Percentiles rank a stretch among this genome's conserved stretches.
phyloP scores from a whole-genome alignment of 2,888 invertebrate species.

The Rhaphigaster nebulosa region DNA sequence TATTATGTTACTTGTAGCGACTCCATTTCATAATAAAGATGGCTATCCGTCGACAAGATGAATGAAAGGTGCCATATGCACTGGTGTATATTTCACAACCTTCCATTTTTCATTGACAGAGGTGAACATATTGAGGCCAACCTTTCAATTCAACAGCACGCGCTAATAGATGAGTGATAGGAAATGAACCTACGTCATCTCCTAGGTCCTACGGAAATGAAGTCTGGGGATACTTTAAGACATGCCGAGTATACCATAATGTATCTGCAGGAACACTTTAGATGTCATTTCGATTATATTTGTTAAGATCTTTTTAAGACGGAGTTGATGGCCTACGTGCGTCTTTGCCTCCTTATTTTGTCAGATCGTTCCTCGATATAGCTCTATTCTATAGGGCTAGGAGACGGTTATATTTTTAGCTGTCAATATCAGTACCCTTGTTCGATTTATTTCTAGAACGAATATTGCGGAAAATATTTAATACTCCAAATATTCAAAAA shows the following conservation, averaged over 20 bases:
- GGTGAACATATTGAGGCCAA: neutral
- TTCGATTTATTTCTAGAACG: neutral
- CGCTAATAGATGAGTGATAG: neutral
- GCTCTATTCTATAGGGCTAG: neutral
- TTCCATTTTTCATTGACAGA: neutral
- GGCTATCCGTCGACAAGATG: neutral
- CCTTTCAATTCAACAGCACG: neutral
- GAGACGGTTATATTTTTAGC: neutral
- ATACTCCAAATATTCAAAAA: neutral
- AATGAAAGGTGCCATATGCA: neutral
- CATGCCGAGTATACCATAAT: neutral
- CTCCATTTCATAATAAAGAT: neutral
- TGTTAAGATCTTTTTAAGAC: neutral
- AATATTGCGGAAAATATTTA: neutral
- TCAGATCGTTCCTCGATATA: neutral
- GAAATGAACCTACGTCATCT: neutral
- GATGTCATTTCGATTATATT: neutral
- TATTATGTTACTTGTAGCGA: neutral
- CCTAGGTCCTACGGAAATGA: neutral
- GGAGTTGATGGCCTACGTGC: neutral
- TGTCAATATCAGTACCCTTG: neutral
- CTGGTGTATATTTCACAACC: neutral
- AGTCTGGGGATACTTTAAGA: neutral
- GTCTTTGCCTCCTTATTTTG: neutral
- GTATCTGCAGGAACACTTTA: neutral